Percentiles rank a stretch among this genome's conserved stretches.
Evolutionary conservation across 2,888 invertebrate species (phyloP).

Genomic region (Omphaloscelis lunosa): DNA sequence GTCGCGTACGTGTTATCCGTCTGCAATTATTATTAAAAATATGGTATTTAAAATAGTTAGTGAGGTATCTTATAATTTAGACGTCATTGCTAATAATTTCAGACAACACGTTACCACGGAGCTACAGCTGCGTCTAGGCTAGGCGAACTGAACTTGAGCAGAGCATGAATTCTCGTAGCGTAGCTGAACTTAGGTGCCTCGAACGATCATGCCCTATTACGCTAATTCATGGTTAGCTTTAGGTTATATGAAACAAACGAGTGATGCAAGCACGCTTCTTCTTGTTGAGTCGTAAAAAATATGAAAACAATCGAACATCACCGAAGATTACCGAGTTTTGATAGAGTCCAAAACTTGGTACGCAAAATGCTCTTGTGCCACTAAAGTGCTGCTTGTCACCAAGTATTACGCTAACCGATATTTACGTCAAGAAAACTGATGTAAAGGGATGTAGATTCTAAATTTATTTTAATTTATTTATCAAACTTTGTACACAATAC

Average conservation of each 20-base stretch:
- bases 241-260: neutral
- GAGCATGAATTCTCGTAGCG: no score
- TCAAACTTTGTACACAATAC: neutral
- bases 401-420: no score
- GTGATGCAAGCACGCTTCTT: neutral
- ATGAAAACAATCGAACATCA: neutral
- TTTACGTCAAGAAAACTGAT: neutral
- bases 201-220: no score
- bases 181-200: no score
- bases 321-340: neutral
- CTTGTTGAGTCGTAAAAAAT: no score
- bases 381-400: neutral
- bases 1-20: constrained; percentile 95
- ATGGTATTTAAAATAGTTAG: neutral
- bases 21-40: constrained; percentile 80
- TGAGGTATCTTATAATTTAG: no score
- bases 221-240: no score
- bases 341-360: neutral
- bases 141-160: no score
- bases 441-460: neutral
- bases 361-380: neutral
- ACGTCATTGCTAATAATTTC: neutral
- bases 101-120: neutral
- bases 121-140: neutral
- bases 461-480: neutral